Evolutionary conservation across 1,140 invertebrate species (phyloP).

Genomic region (Lepidurus apus): DNA sequence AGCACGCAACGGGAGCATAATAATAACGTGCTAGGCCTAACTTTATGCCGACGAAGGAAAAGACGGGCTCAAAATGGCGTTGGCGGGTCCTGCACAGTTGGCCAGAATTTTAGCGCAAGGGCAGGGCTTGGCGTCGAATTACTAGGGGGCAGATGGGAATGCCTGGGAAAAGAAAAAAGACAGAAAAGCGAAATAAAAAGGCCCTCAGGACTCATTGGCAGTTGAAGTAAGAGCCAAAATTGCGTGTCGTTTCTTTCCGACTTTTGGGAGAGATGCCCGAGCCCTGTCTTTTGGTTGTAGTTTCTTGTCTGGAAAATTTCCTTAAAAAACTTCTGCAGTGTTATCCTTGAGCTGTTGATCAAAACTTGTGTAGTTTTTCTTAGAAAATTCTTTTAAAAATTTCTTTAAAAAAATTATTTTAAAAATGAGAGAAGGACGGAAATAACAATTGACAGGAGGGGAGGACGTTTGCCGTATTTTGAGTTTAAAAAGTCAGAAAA

Average conservation of each 20-base stretch:
- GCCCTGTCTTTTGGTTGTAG: too few relatives aligned
- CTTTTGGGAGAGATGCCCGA: neutral
- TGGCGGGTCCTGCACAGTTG: neutral
- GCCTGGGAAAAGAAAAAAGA: neutral
- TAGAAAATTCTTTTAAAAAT: neutral
- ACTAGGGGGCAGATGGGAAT: neutral
- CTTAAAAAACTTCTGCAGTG: neutral
- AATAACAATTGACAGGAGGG: too few relatives aligned
- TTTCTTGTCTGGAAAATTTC: neutral
- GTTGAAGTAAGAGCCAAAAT: slow-evolving; percentile 3
- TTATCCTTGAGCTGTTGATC: neutral
- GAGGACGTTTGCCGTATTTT: too few relatives aligned
- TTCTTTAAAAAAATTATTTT: neutral
- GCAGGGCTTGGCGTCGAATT: slow-evolving; percentile 3
- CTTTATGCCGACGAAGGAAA: neutral
- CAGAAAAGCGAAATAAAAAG: neutral
- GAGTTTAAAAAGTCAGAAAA: too few relatives aligned
- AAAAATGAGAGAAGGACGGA: neutral
- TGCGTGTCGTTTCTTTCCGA: neutral
- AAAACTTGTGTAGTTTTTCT: neutral
- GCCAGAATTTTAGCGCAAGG: neutral
- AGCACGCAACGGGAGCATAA: neutral
- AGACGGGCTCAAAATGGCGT: neutral
- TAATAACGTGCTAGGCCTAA: slow-evolving; percentile 1
- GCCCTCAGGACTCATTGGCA: slow-evolving; percentile 13